Evolutionary conservation across 2,113 vertebrate genomes (phyloP).

Genomic region (Lophotis ruficrista): DNA sequence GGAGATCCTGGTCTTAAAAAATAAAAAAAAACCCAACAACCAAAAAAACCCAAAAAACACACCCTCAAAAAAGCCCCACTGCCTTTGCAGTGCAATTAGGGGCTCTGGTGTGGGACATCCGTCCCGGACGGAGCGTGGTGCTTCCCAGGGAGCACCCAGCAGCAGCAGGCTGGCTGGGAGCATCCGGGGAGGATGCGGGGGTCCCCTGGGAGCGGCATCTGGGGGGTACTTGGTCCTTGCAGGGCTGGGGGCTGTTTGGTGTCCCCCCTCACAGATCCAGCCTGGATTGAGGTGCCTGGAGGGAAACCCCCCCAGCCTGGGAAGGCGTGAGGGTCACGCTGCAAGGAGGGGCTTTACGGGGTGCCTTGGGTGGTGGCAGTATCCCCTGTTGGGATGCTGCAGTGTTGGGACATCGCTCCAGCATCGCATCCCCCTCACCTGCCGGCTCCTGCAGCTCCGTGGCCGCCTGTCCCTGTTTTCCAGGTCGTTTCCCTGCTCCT

Average conservation of each 20-base stretch:
- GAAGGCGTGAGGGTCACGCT: background rate
- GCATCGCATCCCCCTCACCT: accelerated
- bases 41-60: background rate
- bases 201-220: background rate
- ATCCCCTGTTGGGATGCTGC: background rate
- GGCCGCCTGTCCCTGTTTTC: background rate
- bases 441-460: background rate
- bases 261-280: accelerated
- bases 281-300: background rate
- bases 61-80: background rate
- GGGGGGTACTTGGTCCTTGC: accelerated
- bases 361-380: background rate
- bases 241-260: background rate
- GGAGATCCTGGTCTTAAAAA: slow-evolving; percentile 21
- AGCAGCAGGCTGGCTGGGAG: background rate
- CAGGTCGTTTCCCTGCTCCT: background rate
- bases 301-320: background rate
- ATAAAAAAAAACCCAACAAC: background rate
- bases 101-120: background rate
- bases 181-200: background rate
- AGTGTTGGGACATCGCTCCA: accelerated
- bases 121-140: background rate
- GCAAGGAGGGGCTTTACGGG: background rate
- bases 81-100: background rate
- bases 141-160: background rate